Base-by-base conservation (phyloP, 2,797 vertebrate species). In the Sebastes jordani region DNA sequence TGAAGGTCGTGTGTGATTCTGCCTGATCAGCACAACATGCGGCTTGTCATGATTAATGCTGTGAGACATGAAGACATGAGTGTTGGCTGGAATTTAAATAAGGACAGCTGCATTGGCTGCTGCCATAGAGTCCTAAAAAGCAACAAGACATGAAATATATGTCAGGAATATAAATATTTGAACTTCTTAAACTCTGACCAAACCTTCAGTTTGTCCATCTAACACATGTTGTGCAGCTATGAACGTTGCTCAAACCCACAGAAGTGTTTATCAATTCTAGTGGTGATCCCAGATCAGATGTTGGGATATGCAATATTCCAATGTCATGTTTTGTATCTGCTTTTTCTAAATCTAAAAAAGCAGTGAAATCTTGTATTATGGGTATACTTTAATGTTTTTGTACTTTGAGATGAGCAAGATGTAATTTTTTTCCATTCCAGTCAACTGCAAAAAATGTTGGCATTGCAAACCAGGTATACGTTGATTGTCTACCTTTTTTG, bases 1-100 rank as follows among this genome's bases (percentile, higher is more conserved):
- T 81, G 82, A 77, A 87, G 86, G 81, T 84, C 71, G 14, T 68
- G 30, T 27, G 16, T 20, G 62, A 82, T 82, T 88, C 67, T 84
- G 86, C 76, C 42, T 14, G 62, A 62, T 91, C 90, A 91, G 89
- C 86, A 84, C 60, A 78, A 71, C 64, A 59, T 71, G 70, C 30
- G 49, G 46, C 74, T 82, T 82, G 87, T 85, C 71, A 78, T 83
- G 88, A 89, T 83, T 89, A 79, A 91, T 82, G 64, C 72, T 59
- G 32, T 11, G 61, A 88, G 55, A 82, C 85, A 82, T 74, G 62
- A 81, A 74, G 79, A 78, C 81, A 18, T 4, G 22, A 74, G 74
- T 7, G 22, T 34, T 66, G 81, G 62, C 58, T 59, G 64, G 85
- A 86, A 88, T 86, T 74, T 61, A 76, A 86, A 81, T 52, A 16